Evolutionary conservation across 1,140 invertebrate genomes (phyloP).

Genomic region (Sinonovacula constricta): DNA sequence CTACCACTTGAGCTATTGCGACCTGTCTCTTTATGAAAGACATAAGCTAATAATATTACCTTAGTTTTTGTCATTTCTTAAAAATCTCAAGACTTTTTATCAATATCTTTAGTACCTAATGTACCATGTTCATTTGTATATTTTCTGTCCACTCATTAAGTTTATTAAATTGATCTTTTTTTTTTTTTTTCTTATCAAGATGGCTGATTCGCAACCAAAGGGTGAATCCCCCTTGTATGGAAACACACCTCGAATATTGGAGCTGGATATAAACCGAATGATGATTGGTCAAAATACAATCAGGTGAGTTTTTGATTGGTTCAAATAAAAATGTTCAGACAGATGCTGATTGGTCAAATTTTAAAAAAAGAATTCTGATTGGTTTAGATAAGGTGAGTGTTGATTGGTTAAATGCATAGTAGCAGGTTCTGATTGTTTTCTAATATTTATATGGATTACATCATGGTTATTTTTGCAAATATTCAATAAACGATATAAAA

Average conservation of each 20-base stretch:
- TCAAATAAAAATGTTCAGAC: no score
- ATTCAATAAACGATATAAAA: no score
- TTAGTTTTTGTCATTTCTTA: neutral
- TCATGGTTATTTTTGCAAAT: no score
- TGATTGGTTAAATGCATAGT: conserved; percentile 6
- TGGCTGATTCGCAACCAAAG: conserved; percentile 61
- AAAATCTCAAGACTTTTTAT: neutral
- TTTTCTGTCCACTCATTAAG: neutral
- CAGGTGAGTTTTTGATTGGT: conserved; percentile 69
- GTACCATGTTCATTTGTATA: neutral
- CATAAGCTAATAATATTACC: neutral
- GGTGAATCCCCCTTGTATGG: conserved; percentile 29
- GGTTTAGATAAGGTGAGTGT: no score
- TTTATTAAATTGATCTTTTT: neutral
- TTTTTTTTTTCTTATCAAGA: conserved; percentile 54
- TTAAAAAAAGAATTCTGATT: neutral
- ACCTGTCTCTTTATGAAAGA: neutral
- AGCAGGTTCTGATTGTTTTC: neutral
- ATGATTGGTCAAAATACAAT: conserved; percentile 78
- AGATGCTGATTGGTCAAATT: neutral
- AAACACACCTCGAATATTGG: conserved; percentile 75
- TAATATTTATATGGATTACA: neutral
- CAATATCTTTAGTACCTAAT: neutral
- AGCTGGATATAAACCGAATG: conserved; percentile 78
- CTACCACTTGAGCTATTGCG: neutral